A percentile compares a stretch with the other conserved stretches of the same genome.
These are phyloP conservation scores for Cantharis nigra DNA, from an alignment of 2,888 invertebrate species.

Conservation along the genomic window DNA sequence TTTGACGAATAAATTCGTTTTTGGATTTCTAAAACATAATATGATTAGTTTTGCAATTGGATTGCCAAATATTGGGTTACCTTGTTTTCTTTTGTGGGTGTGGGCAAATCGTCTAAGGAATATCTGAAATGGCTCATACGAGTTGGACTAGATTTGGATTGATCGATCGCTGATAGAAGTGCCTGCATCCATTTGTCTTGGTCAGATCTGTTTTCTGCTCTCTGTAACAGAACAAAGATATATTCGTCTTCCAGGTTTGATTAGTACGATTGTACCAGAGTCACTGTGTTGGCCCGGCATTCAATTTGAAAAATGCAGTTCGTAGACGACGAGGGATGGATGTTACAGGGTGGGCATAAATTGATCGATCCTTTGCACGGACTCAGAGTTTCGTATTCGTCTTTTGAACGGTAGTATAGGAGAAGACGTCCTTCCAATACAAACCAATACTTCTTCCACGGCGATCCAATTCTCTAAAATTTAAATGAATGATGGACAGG, in stretches of 20 bases:
- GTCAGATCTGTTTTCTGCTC: slow-evolving; percentile 55
- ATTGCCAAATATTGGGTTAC: background rate
- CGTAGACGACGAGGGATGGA: slow-evolving; percentile 50
- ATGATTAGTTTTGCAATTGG: too few species aligned
- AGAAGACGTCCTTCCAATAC: slow-evolving; percentile 60
- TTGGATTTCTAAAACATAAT: background rate
- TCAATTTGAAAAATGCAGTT: slow-evolving; percentile 54
- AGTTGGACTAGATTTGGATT: slow-evolving; percentile 36
- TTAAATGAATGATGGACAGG: too few species aligned
- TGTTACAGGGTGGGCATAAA: slow-evolving; percentile 55
- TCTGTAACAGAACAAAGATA: slow-evolving; percentile 46
- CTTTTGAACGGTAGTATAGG: slow-evolving; percentile 59
- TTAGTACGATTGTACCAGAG: slow-evolving; percentile 51
- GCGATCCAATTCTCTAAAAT: slow-evolving; percentile 53
- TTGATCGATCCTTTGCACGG: slow-evolving; percentile 60
- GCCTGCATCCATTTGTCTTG: slow-evolving; percentile 61
- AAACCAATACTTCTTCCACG: slow-evolving; percentile 62
- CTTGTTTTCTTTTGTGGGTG: slow-evolving; percentile 1
- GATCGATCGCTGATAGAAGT: slow-evolving; percentile 55
- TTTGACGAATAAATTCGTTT: slow-evolving; percentile 29
- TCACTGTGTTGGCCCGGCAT: slow-evolving; percentile 54
- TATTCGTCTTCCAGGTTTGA: background rate
- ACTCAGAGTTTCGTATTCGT: slow-evolving; percentile 58
- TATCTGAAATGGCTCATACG: slow-evolving; percentile 53
- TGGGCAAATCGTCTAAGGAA: slow-evolving; percentile 49